Conservation (phyloP, 1,140 invertebrate species). For the Harpegnathos saltator region DNA sequence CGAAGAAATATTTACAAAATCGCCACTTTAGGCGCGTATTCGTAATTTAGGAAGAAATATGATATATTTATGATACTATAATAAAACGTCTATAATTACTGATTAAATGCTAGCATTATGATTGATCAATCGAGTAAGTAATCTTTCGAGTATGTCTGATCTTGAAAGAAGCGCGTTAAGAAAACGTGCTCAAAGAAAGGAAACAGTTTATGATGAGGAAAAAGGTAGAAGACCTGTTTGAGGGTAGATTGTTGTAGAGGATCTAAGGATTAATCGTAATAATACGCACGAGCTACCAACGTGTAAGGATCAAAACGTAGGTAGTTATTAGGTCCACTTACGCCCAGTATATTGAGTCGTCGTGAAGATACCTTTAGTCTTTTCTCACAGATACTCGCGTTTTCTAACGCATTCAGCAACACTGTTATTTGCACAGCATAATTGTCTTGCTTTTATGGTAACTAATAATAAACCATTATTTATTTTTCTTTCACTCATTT, state of each 20-base stretch:
- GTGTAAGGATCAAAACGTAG: constrained; percentile 67
- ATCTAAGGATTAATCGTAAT: constrained; percentile 67
- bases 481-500: constrained; percentile 43
- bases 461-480: neutral
- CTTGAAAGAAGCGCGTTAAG: too few species aligned
- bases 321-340: constrained; percentile 78
- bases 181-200: too few species aligned
- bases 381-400: constrained; percentile 64
- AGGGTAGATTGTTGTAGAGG: constrained; percentile 47
- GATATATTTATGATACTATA: too few species aligned
- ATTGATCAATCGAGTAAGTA: too few species aligned
- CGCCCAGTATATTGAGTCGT: constrained; percentile 79
- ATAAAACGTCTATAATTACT: too few species aligned
- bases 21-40: neutral
- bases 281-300: constrained; percentile 58
- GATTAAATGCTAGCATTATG: too few species aligned
- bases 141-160: too few species aligned
- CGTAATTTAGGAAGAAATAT: too few species aligned
- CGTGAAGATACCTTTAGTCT: constrained; percentile 78
- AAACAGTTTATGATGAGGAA: too few species aligned
- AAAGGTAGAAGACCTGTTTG: constrained; percentile 10
- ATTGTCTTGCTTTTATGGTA: neutral
- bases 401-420: constrained; percentile 61
- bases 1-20: neutral
- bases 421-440: constrained; percentile 28